Base-by-base conservation (phyloP, 2,113 vertebrate species). In the Climacteris rufus region DNA sequence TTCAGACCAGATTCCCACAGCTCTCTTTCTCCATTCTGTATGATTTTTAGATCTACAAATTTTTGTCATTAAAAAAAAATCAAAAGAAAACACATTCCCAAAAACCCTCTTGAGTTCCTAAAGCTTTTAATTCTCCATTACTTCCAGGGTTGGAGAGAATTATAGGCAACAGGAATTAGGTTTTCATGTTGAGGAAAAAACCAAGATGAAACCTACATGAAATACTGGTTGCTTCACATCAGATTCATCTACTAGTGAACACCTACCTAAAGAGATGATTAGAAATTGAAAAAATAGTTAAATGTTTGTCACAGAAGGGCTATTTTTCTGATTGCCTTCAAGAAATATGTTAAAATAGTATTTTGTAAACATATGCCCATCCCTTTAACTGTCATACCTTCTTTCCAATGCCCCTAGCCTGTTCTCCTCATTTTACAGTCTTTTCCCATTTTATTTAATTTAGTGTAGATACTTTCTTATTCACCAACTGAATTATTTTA, bases 1-100 rank as follows among this genome's bases (percentile, higher is more conserved):
- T 93, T 93, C 3, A 14, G 47, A 45, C 30, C 79, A 90, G 59
- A 88, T 96, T 97, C 94, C 90, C 95, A 94, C 86, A 95, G 76
- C 60, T 80, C n/a, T 63, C 53, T 19, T 76, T 69, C 63, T 83
- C 49, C 35, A 42, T 49, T 90, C 25, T 24, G 18, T 40, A 76
- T 8, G 35, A 76, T 37, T 90, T 92, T 12, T 57, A 13, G 3
- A 45, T 50, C 30, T 74, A 57, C 11, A 83, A 37, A 30, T 86
- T 95, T 86, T 40, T 30, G 31, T n/a, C 17, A 37, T 79, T 4
- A 6, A 53, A 82, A 70, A 83, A 78, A 35, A 78, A 87, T 18
- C 15, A 37, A 92, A 92, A 6, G 33, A 94, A 79, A 87, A 56
- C 5, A 17, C 37, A 86, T 90, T 88, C 75, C 66, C 78, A 77